These are phyloP conservation scores for Coluber constrictor DNA, from an alignment of 2,797 vertebrate species.

Conservation along the genomic window DNA sequence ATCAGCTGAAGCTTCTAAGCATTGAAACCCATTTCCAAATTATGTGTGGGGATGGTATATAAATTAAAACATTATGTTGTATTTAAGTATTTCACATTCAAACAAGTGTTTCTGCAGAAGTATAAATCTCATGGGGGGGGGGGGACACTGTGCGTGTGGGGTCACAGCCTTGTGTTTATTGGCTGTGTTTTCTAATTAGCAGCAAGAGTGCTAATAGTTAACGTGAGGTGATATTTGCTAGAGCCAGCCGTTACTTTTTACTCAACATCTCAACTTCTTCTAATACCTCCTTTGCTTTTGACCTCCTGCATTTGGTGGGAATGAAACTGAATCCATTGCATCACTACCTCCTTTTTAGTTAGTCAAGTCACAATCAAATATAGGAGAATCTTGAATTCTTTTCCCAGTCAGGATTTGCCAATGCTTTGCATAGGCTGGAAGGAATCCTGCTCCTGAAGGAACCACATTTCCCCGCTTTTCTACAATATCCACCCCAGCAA, in stretches of 20 bases:
- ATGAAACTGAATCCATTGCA: neutral
- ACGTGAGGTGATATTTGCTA: neutral
- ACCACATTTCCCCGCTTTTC: neutral
- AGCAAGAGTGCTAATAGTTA: neutral
- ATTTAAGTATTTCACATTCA: conserved; percentile 39
- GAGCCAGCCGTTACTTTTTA: neutral
- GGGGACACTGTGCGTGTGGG: no score
- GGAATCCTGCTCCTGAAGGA: neutral
- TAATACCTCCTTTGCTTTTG: neutral
- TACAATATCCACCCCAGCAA: neutral
- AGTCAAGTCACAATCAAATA: neutral
- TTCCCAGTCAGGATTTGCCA: neutral
- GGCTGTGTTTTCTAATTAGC: neutral
- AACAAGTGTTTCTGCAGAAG: conserved; percentile 51
- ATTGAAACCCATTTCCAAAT: conserved; percentile 9
- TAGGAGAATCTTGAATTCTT: neutral
- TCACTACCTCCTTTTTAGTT: neutral
- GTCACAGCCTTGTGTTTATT: no score
- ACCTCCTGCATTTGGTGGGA: neutral
- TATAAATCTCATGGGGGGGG: neutral
- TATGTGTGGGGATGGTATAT: neutral
- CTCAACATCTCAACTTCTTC: neutral
- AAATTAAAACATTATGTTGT: conserved; percentile 16
- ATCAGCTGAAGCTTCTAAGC: conserved; percentile 21
- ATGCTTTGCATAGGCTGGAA: neutral